Conservation (phyloP, 2,113 vertebrate genomes). For the Taxidea taxus region DNA sequence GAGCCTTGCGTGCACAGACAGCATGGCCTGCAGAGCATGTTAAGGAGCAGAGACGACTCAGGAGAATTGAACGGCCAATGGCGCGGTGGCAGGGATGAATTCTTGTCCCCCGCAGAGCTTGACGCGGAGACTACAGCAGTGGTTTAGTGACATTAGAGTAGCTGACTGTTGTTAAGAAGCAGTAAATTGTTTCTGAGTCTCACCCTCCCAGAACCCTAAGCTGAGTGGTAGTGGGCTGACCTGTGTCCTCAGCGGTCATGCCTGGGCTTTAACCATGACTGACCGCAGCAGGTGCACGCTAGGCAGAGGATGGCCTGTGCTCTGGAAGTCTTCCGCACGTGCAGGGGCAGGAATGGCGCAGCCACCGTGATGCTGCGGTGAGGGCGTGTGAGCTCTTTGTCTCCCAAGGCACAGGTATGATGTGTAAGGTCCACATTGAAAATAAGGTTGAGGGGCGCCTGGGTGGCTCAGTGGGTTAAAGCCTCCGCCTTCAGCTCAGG, state of each 20-base stretch:
- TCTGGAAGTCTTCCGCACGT: accelerated
- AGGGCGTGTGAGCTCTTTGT: background rate
- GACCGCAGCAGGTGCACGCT: background rate
- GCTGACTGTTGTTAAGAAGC: background rate
- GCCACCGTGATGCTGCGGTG: accelerated
- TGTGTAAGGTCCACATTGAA: no score
- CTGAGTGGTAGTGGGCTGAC: background rate
- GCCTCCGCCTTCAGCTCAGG: background rate
- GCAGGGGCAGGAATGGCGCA: no score
- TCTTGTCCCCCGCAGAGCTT: background rate
- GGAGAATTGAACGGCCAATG: background rate
- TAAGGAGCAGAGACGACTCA: background rate
- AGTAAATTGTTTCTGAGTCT: background rate
- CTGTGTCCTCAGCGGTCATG: background rate
- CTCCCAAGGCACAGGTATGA: background rate
- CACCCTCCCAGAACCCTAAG: background rate
- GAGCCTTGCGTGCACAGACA: accelerated
- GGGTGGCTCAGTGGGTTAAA: background rate
- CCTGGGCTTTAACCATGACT: background rate
- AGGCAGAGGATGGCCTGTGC: background rate
- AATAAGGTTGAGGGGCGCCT: background rate
- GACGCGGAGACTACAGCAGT: accelerated
- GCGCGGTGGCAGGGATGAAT: background rate
- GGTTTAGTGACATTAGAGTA: background rate
- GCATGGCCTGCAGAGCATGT: background rate